A percentile compares a stretch with the other conserved stretches of the same genome.
phyloP scores from a whole-genome alignment of 2,888 invertebrate species.

The Lottia gigantea region DNA sequence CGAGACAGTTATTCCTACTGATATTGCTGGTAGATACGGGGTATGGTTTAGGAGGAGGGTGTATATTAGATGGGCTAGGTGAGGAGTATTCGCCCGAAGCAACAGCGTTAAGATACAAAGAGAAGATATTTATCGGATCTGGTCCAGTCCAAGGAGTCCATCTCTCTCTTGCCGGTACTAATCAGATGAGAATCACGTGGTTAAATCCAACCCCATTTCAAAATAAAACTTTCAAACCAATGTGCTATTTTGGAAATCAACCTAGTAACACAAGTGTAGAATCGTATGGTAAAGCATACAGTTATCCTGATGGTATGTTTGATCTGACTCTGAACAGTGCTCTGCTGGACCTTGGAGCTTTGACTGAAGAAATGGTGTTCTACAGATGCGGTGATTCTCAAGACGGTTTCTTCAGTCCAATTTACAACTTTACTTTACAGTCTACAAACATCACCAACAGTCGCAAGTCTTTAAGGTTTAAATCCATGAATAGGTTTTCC shows the following conservation, averaged over 20 bases:
- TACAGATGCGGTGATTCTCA: conserved; percentile 31
- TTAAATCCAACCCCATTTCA: conserved; percentile 18
- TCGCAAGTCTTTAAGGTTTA: background rate
- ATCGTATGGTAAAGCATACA: conserved; percentile 22
- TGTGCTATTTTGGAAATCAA: conserved; percentile 18
- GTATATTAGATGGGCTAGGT: background rate
- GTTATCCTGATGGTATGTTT: conserved; percentile 31
- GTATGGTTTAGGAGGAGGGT: conserved; percentile 12
- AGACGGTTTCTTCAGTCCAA: conserved; percentile 24
- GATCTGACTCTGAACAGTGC: conserved; percentile 27
- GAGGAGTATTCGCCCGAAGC: background rate
- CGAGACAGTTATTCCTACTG: background rate
- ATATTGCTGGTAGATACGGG: background rate
- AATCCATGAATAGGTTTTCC: background rate
- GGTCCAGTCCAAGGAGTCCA: conserved; percentile 28
- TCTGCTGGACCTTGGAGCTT: conserved; percentile 23
- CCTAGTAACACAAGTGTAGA: conserved; percentile 1
- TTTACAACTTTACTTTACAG: conserved; percentile 21
- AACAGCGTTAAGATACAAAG: background rate
- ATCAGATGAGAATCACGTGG: conserved; percentile 26
- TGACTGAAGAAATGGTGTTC: background rate
- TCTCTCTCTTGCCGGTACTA: conserved; percentile 19
- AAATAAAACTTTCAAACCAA: conserved; percentile 10
- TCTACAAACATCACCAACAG: background rate
- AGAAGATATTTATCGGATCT: conserved; percentile 11